These are phyloP conservation scores for Lathamus discolor DNA, from an alignment of 2,113 vertebrate genomes.

Conservation along the genomic window DNA sequence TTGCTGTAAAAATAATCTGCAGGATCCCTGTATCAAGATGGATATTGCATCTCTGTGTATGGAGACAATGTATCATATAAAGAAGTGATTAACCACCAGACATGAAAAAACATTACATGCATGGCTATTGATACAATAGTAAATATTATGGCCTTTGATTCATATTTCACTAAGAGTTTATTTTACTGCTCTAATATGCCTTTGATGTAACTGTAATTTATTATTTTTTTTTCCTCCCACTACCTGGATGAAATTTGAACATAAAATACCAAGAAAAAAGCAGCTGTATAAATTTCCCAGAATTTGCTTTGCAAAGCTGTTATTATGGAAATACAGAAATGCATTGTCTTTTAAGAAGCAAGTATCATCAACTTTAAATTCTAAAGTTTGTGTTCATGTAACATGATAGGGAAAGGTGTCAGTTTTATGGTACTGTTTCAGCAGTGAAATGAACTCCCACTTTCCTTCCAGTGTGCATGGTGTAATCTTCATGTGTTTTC, in stretches of 20 bases:
- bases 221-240: background rate
- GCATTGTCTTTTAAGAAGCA: background rate
- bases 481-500: background rate
- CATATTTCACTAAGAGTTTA: background rate
- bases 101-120: background rate
- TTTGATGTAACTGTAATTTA: background rate
- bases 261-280: conserved; percentile 39
- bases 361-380: background rate
- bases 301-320: conserved; percentile 14
- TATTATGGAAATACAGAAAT: background rate
- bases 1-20: background rate
- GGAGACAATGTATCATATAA: background rate
- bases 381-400: background rate
- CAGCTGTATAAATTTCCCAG: conserved; percentile 5
- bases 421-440: background rate
- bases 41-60: background rate
- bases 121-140: background rate
- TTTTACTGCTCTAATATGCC: background rate
- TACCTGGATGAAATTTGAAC: conserved; percentile 52
- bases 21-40: background rate
- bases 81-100: background rate
- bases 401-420: background rate
- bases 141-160: background rate
- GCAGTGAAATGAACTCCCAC: background rate
- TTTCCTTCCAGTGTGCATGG: background rate